Evolutionary conservation across 2,113 vertebrate genomes (phyloP).

Genomic region (Litocranius walleri): DNA sequence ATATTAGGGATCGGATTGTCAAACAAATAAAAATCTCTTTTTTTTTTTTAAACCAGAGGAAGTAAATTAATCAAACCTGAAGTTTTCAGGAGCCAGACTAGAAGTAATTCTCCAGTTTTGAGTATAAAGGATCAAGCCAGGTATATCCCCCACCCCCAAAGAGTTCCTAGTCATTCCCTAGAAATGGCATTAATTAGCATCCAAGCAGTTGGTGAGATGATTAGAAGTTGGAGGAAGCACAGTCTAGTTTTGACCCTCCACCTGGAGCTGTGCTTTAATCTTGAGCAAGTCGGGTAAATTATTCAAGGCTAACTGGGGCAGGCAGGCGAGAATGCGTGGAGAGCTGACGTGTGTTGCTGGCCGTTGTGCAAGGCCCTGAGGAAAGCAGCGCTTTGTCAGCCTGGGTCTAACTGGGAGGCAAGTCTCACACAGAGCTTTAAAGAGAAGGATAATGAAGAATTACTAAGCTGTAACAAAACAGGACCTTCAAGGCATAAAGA

Average conservation of each 20-base stretch:
- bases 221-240: not conserved
- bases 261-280: not conserved
- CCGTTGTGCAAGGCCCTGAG: not conserved
- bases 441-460: not conserved
- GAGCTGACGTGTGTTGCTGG: not conserved
- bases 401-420: not conserved
- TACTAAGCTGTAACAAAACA: not conserved
- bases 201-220: not conserved
- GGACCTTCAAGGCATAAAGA: not conserved
- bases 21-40: not conserved
- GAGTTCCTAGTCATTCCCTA: not conserved
- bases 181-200: not conserved
- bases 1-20: not conserved
- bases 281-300: not conserved
- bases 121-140: not conserved
- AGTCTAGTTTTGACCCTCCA: not conserved
- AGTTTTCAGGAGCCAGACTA: not conserved
- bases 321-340: accelerated
- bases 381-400: not conserved
- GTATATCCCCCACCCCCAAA: not conserved
- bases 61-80: not conserved
- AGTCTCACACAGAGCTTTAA: not conserved
- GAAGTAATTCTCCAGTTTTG: not conserved
- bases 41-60: not conserved
- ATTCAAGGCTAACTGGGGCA: not conserved